Base-by-base conservation (phyloP, 2,797 vertebrate species). In the Xenopus petersii region DNA sequence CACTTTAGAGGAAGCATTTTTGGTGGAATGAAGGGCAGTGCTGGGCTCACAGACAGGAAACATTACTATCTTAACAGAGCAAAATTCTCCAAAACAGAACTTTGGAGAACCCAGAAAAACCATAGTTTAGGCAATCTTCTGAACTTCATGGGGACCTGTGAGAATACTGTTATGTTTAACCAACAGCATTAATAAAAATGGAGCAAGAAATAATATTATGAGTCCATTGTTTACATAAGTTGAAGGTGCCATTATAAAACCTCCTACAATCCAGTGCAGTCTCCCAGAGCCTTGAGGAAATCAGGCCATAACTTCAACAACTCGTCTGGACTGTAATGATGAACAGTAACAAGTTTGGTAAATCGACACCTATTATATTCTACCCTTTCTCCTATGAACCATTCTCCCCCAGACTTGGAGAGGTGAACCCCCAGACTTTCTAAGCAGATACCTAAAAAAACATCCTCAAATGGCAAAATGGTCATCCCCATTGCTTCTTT, bases 391-490 rank as follows among this genome's bases (percentile, higher is more conserved):
- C 55, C 55, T 13, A 33, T 46, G 10, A 77, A 77, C 30, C 55
- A 71, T 2, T 67, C 42, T 17, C 49, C 47, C 42, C 36, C 10
- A 13, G 47, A 26, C 12, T 21, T 54, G 30, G 58, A 58, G 51
- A 65, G 24, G 16, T 42, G 12, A 5, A 74, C n/a, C 86, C 64
- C 64, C 6, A 71, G 46, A 12, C 12, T 63, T 47, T 72, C 5
- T 75, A 93, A 82, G 69, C 91, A 93, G 75, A 82, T 67, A 1
- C 92, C 92, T 26, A 93, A 81, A 36, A 89, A 93, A 13, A 89
- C 91, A 0, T 93, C 92, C 70, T 93, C 92, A 6, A 92, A 89
- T 64, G 86, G 86, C 47, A 93, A 89, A 1, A 84, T 73, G 0
- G 64, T 80, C 17, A 91, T 49, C 0, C n/a, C 33, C 68, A 86